A percentile compares a stretch with the other conserved stretches of the same genome.
phyloP scores from a whole-genome alignment of 2,113 vertebrate species.

The Sinocyclocheilus grahami region DNA sequence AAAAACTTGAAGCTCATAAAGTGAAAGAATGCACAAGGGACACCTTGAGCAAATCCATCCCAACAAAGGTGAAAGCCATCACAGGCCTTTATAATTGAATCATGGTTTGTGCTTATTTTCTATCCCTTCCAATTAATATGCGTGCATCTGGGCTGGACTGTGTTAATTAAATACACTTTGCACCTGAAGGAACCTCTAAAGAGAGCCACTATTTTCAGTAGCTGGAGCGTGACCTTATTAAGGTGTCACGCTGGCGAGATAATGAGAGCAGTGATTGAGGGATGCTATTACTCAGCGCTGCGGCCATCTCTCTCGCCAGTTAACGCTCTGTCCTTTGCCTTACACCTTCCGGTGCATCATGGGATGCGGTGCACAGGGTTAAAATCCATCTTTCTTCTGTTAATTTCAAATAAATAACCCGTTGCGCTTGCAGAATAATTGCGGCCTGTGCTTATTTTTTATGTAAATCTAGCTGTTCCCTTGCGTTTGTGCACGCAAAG shows the following conservation, averaged over 20 bases:
- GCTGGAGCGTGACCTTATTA: conserved; percentile 82
- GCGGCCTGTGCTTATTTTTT: background rate
- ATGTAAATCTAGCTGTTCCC: conserved; percentile 16
- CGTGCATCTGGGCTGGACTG: conserved; percentile 72
- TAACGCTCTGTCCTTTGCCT: conserved; percentile 37
- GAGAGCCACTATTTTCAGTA: conserved; percentile 81
- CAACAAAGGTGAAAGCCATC: conserved; percentile 68
- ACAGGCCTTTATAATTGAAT: conserved; percentile 78
- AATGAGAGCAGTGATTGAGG: conserved; percentile 80
- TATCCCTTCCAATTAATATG: conserved; percentile 75
- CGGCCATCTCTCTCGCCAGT: conserved; percentile 49
- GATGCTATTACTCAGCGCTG: conserved; percentile 73
- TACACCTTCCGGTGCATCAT: conserved; percentile 34
- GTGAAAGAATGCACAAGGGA: background rate
- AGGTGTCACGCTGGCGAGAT: conserved; percentile 78
- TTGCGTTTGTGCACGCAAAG: background rate
- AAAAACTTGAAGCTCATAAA: background rate
- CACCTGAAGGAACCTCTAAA: conserved; percentile 81
- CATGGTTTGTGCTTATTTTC: conserved; percentile 76
- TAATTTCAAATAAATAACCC: conserved; percentile 30
- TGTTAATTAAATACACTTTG: conserved; percentile 83
- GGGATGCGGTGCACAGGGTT: background rate
- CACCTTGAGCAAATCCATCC: conserved; percentile 4
- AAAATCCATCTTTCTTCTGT: background rate
- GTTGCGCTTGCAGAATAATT: background rate